Evolutionary conservation across 2,113 vertebrate genomes (phyloP), one percentile per base, ranked within the genome.

Genomic region (Neomonachus schauinslandi): DNA sequence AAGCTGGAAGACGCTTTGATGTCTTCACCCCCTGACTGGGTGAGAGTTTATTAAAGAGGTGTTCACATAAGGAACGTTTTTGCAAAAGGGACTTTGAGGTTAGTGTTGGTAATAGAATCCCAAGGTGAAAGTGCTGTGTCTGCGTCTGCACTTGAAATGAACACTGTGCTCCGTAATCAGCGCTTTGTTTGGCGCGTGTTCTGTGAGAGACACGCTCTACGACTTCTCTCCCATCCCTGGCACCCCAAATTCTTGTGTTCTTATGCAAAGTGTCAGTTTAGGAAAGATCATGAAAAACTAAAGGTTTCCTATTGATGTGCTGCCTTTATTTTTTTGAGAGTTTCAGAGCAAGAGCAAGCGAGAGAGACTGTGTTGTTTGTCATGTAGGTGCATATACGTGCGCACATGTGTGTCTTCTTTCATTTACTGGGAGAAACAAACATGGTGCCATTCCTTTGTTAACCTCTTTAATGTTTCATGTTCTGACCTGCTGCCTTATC

Each of bases 401-500:
- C 63, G 1, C 39, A 11, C 61, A 11, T 26, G 14, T 85, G 65
- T 61, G 55, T 82, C 57, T 91, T 61, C 49, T 94, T 97, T 95
- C 55, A 24, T 92, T 93, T 79, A 81, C 18, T 55, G 87, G 7
- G 51, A 63, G n/a, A 79, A 97, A 93, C 53, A 57, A 86, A 57
- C 42, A 39, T 65, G 93, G 55, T 91, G 49, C 46, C 57, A 51
- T 85, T 95, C 95, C 82, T 96, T 97, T 92, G 91, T 97, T 98
- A 98, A 97, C 74, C 72, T 96, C 65, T 85, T 97, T 95, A 95
- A 67, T 3, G 10, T 97, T 98, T 89, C 76, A 51, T 19, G 0
- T 97, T 95, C 86, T 96, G 91, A 88, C 91, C 96, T 97, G 63
- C 76, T 98, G 92, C 95, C 82, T 51, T 90, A 95, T 84, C 92